Evolutionary conservation across 2,113 vertebrate genomes (phyloP).

Genomic region (Chaetodon trifascialis): DNA sequence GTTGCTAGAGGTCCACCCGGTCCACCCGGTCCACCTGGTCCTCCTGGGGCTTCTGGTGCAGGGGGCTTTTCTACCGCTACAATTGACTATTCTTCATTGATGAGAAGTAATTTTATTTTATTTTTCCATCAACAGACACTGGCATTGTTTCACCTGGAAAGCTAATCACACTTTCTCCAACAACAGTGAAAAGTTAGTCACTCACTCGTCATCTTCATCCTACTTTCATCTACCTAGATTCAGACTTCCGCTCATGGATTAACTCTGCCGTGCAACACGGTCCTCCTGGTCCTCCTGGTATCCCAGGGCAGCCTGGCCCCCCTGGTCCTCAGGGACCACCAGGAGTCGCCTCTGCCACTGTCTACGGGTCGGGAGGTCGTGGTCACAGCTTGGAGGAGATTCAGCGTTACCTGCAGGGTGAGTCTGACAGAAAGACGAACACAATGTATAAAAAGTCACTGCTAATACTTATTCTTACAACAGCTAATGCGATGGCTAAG

Average conservation of each 20-base stretch:
- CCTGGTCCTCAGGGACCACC: constrained; percentile 80
- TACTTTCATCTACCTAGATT: constrained; percentile 46
- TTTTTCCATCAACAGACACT: neutral
- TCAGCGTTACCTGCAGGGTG: constrained; percentile 90
- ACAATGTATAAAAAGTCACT: neutral
- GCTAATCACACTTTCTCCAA: neutral
- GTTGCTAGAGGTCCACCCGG: constrained; percentile 86
- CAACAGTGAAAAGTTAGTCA: neutral
- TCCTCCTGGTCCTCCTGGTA: constrained; percentile 83
- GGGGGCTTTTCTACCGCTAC: constrained; percentile 35
- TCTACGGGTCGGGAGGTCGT: constrained; percentile 51
- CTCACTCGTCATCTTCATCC: neutral
- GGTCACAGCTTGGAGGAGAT: constrained; percentile 89
- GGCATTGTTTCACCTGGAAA: neutral
- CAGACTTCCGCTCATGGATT: constrained; percentile 75
- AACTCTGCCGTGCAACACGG: constrained; percentile 52
- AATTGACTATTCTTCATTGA: constrained; percentile 71
- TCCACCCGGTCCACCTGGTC: constrained; percentile 89
- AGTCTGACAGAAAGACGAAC: constrained; percentile 54
- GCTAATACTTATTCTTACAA: neutral
- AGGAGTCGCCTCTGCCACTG: constrained; percentile 77
- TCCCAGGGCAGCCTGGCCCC: constrained; percentile 74
- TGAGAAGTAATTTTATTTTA: constrained; percentile 60
- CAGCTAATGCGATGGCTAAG: neutral
- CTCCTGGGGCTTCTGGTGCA: constrained; percentile 32